These are phyloP conservation scores for Xiphydria camelus DNA, from an alignment of 2,888 invertebrate genomes.

Conservation along the genomic window DNA sequence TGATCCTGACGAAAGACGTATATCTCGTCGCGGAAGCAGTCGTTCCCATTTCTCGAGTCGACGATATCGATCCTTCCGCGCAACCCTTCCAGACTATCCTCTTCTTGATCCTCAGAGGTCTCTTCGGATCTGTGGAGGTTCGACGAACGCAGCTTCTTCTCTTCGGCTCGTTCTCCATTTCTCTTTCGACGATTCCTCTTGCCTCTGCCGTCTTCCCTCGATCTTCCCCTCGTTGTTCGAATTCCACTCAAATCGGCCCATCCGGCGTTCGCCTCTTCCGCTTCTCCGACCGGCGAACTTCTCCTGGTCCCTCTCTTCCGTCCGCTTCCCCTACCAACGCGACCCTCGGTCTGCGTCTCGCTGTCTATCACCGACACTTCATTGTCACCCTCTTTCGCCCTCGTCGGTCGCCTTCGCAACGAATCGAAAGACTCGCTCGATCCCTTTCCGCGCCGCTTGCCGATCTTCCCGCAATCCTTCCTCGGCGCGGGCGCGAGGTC, in stretches of 20 bases:
- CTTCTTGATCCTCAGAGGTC: conserved; percentile 13
- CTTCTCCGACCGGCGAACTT: not conserved
- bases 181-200: not conserved
- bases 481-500: no score
- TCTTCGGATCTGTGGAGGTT: conserved; percentile 8
- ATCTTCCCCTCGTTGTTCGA: no score
- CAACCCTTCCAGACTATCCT: not conserved
- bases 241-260: no score
- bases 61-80: conserved; percentile 19
- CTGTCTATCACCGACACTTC: not conserved
- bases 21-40: conserved; percentile 27
- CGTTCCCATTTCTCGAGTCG: conserved; percentile 20
- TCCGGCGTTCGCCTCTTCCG: not conserved
- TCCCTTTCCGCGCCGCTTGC: no score
- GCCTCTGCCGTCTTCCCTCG: conserved; percentile 3
- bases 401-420: no score
- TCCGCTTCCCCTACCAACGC: not conserved
- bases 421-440: no score
- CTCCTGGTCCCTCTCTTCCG: not conserved
- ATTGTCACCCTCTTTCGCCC: not conserved
- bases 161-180: not conserved
- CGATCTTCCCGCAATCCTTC: conserved; percentile 1
- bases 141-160: not conserved
- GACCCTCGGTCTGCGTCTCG: not conserved
- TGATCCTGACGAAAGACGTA: no score